Evolutionary conservation across 2,888 invertebrate genomes (phyloP).

Genomic region (Nymphalis c-album): DNA sequence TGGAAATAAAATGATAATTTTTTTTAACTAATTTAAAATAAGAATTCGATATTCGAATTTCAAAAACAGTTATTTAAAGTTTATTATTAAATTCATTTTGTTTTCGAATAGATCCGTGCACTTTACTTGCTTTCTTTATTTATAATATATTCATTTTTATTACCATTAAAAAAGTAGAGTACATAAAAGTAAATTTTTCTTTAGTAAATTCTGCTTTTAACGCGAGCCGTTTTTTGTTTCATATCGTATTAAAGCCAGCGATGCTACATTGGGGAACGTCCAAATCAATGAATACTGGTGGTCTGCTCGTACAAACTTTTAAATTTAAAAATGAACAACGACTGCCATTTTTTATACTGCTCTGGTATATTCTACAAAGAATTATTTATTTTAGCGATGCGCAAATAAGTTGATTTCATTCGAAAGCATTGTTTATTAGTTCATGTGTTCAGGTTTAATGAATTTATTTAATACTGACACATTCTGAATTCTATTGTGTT

Average conservation of each 20-base stretch:
- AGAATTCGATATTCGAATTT: too few relatives aligned
- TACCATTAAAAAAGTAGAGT: background rate
- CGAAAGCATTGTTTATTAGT: slow-evolving; percentile 7
- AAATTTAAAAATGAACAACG: slow-evolving; percentile 9
- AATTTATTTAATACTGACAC: background rate
- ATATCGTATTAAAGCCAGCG: slow-evolving; percentile 2
- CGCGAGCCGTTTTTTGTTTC: slow-evolving; percentile 6
- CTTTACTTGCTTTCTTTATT: too few relatives aligned
- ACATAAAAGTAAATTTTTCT: background rate
- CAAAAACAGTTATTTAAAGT: background rate
- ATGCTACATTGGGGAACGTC: slow-evolving; percentile 16
- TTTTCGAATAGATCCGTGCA: too few relatives aligned
- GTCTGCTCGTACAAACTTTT: slow-evolving; percentile 4
- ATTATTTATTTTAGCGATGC: slow-evolving; percentile 6
- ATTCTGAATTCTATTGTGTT: background rate
- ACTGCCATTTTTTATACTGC: slow-evolving; percentile 3
- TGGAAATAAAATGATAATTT: too few relatives aligned
- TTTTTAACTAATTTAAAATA: too few relatives aligned
- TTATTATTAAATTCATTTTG: background rate
- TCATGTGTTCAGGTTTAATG: background rate
- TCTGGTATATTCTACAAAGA: slow-evolving; percentile 4
- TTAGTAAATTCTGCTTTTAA: slow-evolving; percentile 6
- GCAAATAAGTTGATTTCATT: slow-evolving; percentile 1
- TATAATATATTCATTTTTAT: too few relatives aligned
- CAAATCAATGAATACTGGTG: slow-evolving; percentile 16